Conservation (phyloP, 2,888 invertebrate species). For the Allacma fusca region DNA sequence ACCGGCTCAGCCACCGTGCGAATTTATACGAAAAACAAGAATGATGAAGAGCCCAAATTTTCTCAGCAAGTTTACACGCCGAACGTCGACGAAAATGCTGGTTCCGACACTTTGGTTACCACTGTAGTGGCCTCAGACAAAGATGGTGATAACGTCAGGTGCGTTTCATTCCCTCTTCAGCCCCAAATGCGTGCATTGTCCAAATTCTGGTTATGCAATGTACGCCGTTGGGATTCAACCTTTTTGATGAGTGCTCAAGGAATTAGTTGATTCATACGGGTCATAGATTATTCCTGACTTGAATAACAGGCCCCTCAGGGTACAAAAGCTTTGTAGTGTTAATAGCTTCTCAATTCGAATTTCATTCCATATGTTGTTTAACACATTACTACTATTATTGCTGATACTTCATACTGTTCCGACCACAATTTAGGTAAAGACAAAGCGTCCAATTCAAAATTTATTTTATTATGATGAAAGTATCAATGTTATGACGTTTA, state of each 20-base stretch:
- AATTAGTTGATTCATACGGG: not conserved
- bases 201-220: too few species aligned
- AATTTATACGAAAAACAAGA: constrained; percentile 96
- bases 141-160: constrained; percentile 95
- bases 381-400: too few species aligned
- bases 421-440: too few species aligned
- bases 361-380: too few species aligned
- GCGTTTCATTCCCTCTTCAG: constrained; percentile 67
- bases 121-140: constrained; percentile 97
- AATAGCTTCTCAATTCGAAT: too few species aligned
- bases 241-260: not conserved
- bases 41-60: constrained; percentile 96
- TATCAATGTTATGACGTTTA: too few species aligned
- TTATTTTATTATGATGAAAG: too few species aligned
- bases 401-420: too few species aligned
- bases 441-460: too few species aligned
- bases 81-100: constrained; percentile 94
- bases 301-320: not conserved
- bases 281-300: not conserved
- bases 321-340: too few species aligned
- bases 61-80: constrained; percentile 96
- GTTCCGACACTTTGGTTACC: constrained; percentile 92
- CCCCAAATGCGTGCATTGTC: not conserved
- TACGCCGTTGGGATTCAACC: not conserved
- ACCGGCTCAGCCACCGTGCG: constrained; percentile 93